phyloP scores from a whole-genome alignment of 2,888 invertebrate species.

The Ichneumoninae sp. region DNA sequence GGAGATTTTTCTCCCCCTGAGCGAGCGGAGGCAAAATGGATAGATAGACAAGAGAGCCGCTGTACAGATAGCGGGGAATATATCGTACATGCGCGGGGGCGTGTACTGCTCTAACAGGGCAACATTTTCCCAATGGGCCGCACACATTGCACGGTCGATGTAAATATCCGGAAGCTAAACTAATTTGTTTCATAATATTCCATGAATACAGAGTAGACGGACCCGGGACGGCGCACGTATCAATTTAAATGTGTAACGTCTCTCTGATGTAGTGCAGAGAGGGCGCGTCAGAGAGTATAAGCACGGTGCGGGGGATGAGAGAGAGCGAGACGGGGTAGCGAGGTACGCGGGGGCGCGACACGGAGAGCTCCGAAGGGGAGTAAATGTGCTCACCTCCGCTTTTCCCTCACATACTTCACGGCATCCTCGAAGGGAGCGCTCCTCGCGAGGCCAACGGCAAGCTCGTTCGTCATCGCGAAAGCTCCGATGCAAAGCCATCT shows the following conservation, averaged over 20 bases:
- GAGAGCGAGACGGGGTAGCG: not conserved
- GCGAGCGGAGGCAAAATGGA: not conserved
- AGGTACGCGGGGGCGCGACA: not conserved
- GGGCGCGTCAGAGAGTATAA: not conserved
- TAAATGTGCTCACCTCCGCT: conserved; percentile 28
- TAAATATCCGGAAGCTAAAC: conserved; percentile 71
- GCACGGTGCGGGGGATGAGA: not conserved
- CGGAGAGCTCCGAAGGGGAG: not conserved
- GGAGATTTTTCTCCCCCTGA: not conserved
- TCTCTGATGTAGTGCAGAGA: conserved; percentile 26
- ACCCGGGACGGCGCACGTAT: conserved; percentile 58
- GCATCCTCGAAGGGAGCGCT: conserved; percentile 2
- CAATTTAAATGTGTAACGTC: conserved; percentile 64
- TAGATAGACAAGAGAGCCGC: not conserved
- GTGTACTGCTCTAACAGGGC: conserved; percentile 4
- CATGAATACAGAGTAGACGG: conserved; percentile 79
- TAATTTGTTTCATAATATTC: conserved; percentile 76
- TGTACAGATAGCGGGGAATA: not conserved
- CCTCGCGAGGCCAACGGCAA: not conserved
- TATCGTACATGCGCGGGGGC: conserved; percentile 6
- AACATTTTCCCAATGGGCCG: conserved; percentile 48
- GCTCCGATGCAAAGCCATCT: conserved; percentile 10
- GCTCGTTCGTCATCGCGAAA: conserved; percentile 51
- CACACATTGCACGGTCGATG: conserved; percentile 58
- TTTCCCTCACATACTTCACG: conserved; percentile 2